phyloP scores from a whole-genome alignment of 2,797 vertebrate genomes.

The Garrulus glandarius region DNA sequence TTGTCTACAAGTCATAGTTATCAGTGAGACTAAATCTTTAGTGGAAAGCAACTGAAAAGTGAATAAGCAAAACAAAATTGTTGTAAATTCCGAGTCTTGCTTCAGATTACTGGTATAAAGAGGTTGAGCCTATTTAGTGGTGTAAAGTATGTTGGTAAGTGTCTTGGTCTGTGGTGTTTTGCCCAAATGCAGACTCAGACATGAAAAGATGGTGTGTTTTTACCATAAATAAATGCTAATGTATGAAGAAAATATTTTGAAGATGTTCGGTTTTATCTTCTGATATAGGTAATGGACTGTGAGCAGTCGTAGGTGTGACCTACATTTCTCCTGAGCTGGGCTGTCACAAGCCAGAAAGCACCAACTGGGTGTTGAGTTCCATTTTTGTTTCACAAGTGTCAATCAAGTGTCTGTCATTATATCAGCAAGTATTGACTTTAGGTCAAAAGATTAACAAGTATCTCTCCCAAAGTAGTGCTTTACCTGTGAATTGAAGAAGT shows the following conservation, averaged over 20 bases:
- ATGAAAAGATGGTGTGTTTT: neutral
- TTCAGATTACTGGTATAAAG: neutral
- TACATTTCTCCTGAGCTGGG: neutral
- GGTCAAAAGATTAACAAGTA: neutral
- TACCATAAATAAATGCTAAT: neutral
- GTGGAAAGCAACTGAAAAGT: neutral
- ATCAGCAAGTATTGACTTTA: neutral
- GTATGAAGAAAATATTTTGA: neutral
- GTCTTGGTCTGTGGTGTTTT: neutral
- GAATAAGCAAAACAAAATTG: neutral
- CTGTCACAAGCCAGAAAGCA: neutral
- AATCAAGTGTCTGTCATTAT: neutral
- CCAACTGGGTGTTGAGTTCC: neutral
- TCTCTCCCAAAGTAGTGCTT: neutral
- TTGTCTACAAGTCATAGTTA: neutral
- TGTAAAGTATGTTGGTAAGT: neutral
- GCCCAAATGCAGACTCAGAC: neutral
- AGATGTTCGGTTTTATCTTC: neutral
- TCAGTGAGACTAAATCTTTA: neutral
- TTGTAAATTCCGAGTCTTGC: neutral
- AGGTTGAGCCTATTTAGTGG: neutral
- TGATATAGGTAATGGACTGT: neutral
- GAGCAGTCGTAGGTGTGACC: neutral
- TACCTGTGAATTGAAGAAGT: neutral
- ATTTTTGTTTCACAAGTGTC: neutral